Conservation (phyloP, 2,888 invertebrate genomes). For the Pimpla rufipes region DNA sequence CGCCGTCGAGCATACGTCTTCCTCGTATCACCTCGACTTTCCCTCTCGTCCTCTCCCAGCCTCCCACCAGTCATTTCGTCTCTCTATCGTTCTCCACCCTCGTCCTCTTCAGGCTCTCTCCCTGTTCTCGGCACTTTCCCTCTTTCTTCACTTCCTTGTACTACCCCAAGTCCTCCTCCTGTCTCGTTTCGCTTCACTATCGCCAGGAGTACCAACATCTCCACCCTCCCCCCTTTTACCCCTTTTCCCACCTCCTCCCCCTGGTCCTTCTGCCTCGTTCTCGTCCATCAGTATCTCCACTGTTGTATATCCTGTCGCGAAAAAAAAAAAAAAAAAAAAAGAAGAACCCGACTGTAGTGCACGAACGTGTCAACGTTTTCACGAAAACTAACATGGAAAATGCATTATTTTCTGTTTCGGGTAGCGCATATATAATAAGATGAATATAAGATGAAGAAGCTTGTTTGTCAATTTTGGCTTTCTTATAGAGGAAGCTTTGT, state of each 20-base stretch:
- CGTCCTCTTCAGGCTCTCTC: background rate
- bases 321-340: background rate
- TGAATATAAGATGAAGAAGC: no score
- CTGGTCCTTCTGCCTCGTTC: background rate
- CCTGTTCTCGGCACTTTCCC: constrained; percentile 3
- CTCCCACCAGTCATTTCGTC: constrained; percentile 23
- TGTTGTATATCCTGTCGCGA: background rate
- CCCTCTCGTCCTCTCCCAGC: constrained; percentile 25
- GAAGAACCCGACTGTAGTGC: constrained; percentile 22
- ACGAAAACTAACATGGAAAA: constrained; percentile 75
- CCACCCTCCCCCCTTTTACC: constrained; percentile 8
- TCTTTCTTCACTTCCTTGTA: constrained; percentile 21
- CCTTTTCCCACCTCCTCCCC: background rate
- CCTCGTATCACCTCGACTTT: constrained; percentile 7
- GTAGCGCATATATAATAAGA: constrained; percentile 83
- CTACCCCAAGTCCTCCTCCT: constrained; percentile 44
- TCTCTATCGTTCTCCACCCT: constrained; percentile 7
- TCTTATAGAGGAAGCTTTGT: no score
- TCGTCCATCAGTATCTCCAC: constrained; percentile 32
- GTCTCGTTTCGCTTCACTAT: constrained; percentile 53
- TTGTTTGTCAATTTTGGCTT: no score
- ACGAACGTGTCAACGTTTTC: constrained; percentile 16
- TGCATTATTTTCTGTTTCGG: constrained; percentile 81
- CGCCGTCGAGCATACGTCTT: constrained; percentile 41
- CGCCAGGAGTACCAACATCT: constrained; percentile 25